Percentiles rank a stretch among this genome's conserved stretches.
These are phyloP conservation scores for Kryphioiulus occultus DNA, from an alignment of 2,888 invertebrate genomes.

Conservation along the genomic window DNA sequence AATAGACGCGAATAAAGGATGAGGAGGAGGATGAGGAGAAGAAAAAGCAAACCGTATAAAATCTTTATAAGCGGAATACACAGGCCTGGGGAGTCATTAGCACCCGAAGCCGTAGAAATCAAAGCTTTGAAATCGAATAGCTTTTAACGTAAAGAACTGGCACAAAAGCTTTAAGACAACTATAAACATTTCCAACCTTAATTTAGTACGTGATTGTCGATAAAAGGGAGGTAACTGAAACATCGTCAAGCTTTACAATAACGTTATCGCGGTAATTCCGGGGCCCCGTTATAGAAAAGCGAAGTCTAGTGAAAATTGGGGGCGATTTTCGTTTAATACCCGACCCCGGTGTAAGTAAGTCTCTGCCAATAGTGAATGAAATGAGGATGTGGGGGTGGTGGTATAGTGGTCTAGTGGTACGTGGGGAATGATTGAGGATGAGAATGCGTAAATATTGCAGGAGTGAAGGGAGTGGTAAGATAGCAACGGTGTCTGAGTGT, in stretches of 20 bases:
- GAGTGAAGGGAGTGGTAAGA: conserved; percentile 39
- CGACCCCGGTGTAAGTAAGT: conserved; percentile 26
- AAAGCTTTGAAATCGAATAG: conserved; percentile 45
- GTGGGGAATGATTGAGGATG: conserved; percentile 16
- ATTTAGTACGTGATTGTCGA: conserved; percentile 50
- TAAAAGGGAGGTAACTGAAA: conserved; percentile 46
- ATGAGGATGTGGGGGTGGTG: background rate
- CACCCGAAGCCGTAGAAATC: background rate
- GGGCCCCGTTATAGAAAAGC: background rate
- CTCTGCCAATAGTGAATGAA: conserved; percentile 26
- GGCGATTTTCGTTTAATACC: conserved; percentile 21
- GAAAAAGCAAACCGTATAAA: background rate
- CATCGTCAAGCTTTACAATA: conserved; percentile 44
- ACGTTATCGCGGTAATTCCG: conserved; percentile 49
- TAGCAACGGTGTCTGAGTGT: background rate
- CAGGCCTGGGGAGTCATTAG: background rate
- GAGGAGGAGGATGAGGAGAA: background rate
- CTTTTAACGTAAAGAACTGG: conserved; percentile 37
- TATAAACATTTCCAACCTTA: conserved; percentile 51
- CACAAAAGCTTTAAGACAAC: conserved; percentile 49
- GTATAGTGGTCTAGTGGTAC: background rate
- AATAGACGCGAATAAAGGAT: background rate
- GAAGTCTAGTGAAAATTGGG: conserved; percentile 22
- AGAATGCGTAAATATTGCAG: conserved; percentile 36
- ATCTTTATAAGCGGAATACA: background rate